phyloP scores from a whole-genome alignment of 2,888 invertebrate species.

The Bellardia pandia region DNA sequence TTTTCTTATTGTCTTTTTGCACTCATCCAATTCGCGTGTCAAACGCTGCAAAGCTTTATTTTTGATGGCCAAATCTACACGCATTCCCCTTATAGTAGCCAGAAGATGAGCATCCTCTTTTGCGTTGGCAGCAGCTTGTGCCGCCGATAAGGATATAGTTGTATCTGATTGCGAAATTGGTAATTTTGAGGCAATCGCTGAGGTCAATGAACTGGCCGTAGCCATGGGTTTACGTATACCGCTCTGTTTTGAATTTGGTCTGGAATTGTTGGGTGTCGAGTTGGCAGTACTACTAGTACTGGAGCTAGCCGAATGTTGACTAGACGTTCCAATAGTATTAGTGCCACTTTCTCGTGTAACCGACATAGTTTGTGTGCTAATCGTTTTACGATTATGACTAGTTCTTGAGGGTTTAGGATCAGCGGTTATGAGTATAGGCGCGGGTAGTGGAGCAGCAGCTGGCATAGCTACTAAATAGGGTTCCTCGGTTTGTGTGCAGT shows the following conservation, averaged over 20 bases:
- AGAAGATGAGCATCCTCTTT: slow-evolving; percentile 91
- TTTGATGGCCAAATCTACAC: slow-evolving; percentile 89
- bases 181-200: slow-evolving; percentile 82
- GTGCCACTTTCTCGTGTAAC: slow-evolving; percentile 79
- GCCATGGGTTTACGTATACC: slow-evolving; percentile 80
- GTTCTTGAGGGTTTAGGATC: slow-evolving; percentile 75
- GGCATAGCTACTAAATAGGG: neutral
- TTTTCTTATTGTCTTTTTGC: slow-evolving; percentile 90
- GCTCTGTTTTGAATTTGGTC: slow-evolving; percentile 85
- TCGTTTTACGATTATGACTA: slow-evolving; percentile 63
- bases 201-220: slow-evolving; percentile 52
- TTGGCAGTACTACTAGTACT: slow-evolving; percentile 83
- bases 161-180: slow-evolving; percentile 86
- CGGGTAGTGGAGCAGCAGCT: slow-evolving; percentile 12
- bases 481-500: slow-evolving; percentile 83
- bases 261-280: slow-evolving; percentile 82
- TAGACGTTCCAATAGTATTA: slow-evolving; percentile 79
- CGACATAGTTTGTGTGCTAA: slow-evolving; percentile 75
- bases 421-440: slow-evolving; percentile 47
- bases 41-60: slow-evolving; percentile 89
- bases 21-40: slow-evolving; percentile 90
- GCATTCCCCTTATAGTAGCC: slow-evolving; percentile 91
- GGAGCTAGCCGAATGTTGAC: slow-evolving; percentile 81
- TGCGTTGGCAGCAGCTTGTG: slow-evolving; percentile 81
- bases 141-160: slow-evolving; percentile 80